Percentiles rank a stretch among this genome's conserved stretches.
These are phyloP conservation scores for Donacobius atricapilla DNA, from an alignment of 2,113 vertebrate species.

Conservation along the genomic window DNA sequence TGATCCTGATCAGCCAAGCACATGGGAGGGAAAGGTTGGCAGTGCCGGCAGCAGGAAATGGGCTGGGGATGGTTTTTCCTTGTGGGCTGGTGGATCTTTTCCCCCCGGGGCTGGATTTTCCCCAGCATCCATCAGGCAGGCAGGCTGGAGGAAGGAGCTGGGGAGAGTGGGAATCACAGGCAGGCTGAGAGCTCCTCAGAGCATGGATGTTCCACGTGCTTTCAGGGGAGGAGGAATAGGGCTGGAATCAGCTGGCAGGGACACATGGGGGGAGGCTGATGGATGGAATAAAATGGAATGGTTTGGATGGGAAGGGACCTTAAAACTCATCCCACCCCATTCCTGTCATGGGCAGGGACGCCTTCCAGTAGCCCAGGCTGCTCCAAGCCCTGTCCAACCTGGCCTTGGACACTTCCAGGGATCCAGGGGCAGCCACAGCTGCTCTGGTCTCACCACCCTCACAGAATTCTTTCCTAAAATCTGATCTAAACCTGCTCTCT, in stretches of 20 bases:
- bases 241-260: not conserved
- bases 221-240: not conserved
- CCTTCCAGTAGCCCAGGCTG: fast-evolving
- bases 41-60: not conserved
- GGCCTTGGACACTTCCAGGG: not conserved
- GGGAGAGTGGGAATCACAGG: not conserved
- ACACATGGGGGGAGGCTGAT: fast-evolving
- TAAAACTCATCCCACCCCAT: not conserved
- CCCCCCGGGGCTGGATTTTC: not conserved
- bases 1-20: conserved; percentile 32
- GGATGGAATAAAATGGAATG: not conserved
- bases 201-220: not conserved
- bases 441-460: not conserved
- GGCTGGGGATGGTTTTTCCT: not conserved
- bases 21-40: not conserved
- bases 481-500: not conserved
- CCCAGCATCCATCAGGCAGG: not conserved
- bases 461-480: not conserved
- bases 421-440: not conserved
- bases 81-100: not conserved
- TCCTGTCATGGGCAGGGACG: not conserved
- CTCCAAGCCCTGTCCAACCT: fast-evolving
- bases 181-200: conserved; percentile 17
- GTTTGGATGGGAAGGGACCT: not conserved
- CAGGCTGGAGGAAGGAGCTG: not conserved